Evolutionary conservation across 2,888 invertebrate species (phyloP), one percentile per base, ranked within the genome.

Genomic region (Bugulina stolonifera): DNA sequence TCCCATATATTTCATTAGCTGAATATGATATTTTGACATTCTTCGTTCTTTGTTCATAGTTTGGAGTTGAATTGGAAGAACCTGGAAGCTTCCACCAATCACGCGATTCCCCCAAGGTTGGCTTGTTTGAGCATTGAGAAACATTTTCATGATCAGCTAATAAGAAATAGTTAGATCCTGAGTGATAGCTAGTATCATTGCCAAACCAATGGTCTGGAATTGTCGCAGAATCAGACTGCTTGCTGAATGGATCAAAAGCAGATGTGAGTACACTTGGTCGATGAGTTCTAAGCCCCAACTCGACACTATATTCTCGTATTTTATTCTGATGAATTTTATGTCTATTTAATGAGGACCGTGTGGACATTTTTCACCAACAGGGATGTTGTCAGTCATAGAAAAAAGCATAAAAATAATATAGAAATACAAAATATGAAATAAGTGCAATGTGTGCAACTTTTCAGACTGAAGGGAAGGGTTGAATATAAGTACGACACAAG

Each of bases 41-140:
- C 32, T 64, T 64, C 5, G 64, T 64, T 32, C n/a, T 64, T 64
- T 64, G 64, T 32, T 64, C 32, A n/a, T 64, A 64, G 64, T 27
- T 64, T 5, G 2, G 25, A n/a, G n/a, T n/a, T n/a, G n/a, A n/a
- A 64, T 32, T 64, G 32, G 32, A 29, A 14, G 64, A 27, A n/a
- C 5, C 14, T 29, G 64, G 64, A 14, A 64, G 34, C 32, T 64
- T 32, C 64, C 64, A 64, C 64, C 64, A 64, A 32, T 32, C 18
- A 32, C n/a, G 25, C 5, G 32, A 10, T 29, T 64, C 64, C 2
- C 64, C 64, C 10, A 29, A 14, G 14, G 25, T 22, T 27, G 64
- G 64, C 10, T n/a, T 2, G 32, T 64, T 64, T 2, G 64, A 64
- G 32, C 64, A 64, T 32, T 64, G 32, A 32, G 64, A 64, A 22